Base-by-base conservation (phyloP, 2,797 vertebrate genomes). In the Cephalopachus bancanus region DNA sequence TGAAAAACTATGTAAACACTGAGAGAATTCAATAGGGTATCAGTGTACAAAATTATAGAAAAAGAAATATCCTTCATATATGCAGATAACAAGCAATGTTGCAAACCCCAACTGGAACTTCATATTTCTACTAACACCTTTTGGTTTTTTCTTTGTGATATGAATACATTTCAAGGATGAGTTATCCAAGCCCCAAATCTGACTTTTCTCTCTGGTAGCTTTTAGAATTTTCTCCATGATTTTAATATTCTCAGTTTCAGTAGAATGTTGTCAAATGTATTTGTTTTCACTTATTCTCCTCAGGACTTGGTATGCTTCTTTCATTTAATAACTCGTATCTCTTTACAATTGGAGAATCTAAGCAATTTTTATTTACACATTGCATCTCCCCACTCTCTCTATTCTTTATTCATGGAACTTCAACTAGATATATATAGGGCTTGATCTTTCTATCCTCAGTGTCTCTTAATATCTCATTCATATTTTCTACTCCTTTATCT, bases 91-190 rank as follows among this genome's bases (percentile, higher is more conserved):
- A 85, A 71, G 55, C 7, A 57, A 17, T 0, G 10, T 64, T 96
- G 90, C n/a, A 15, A 94, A 97, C 88, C 59, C 10, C 67, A 91
- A 9, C 5, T 96, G 30, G 88, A 79, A 64, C 62, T 74, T 78
- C 67, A 16, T 69, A 30, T 11, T 89, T 44, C 22, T 57, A 59
- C 51, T 49, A 30, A 86, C 5, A n/a, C 24, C 0, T 26, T 75
- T 30, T 33, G 75, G 49, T 88, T 33, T 85, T 67, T 83, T 83
- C 20, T 53, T 94, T 69, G 57, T 44, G 81, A 17, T 37, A 17
- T 30, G 10, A 62, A 80, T 75, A 81, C 14, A 62, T 7, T 33
- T 62, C 26, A 75, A 30, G 96, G 33, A 4, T 30, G 51, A 93
- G 65, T 86, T 49, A 62, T 26, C 91, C 33, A 60, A 33, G 65